phyloP scores from a whole-genome alignment of 2,797 vertebrate genomes.

The Hybognathus amarus region DNA sequence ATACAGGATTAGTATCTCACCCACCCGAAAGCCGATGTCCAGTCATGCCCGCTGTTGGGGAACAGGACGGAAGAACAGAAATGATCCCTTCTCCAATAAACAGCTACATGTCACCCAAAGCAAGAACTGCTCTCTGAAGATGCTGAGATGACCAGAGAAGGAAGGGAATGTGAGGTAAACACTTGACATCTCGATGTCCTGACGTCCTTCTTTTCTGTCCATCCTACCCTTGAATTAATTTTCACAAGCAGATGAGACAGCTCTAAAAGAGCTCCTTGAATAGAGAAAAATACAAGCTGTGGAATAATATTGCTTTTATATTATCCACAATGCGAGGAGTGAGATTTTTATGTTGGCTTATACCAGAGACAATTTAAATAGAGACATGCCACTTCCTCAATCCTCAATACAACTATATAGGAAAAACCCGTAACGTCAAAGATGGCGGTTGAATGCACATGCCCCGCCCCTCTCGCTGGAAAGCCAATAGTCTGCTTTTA shows the following conservation, averaged over 20 bases:
- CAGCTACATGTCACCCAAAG: conserved; percentile 14
- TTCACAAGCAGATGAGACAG: conserved; percentile 49
- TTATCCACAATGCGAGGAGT: conserved; percentile 20
- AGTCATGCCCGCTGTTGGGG: conserved; percentile 14
- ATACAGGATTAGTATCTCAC: conserved; percentile 49
- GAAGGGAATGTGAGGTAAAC: conserved; percentile 1
- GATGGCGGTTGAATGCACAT: no score
- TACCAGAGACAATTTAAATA: no score
- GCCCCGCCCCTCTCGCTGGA: no score
- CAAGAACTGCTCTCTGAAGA: conserved; percentile 2
- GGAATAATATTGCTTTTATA: conserved; percentile 44
- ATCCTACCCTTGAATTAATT: conserved; percentile 46
- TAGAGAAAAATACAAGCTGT: conserved; percentile 27
- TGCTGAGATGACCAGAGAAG: background rate
- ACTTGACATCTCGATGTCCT: conserved; percentile 33
- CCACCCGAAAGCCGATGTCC: conserved; percentile 32
- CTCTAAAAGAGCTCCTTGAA: conserved; percentile 45
- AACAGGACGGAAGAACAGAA: background rate
- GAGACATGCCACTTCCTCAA: no score
- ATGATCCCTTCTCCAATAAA: conserved; percentile 19
- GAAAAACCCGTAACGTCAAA: no score
- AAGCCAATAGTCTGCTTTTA: no score
- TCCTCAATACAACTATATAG: no score
- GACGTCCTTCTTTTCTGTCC: conserved; percentile 6
- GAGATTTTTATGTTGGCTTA: background rate